phyloP scores from a whole-genome alignment of 2,797 vertebrate genomes.

The Philypnodon macrostomus region DNA sequence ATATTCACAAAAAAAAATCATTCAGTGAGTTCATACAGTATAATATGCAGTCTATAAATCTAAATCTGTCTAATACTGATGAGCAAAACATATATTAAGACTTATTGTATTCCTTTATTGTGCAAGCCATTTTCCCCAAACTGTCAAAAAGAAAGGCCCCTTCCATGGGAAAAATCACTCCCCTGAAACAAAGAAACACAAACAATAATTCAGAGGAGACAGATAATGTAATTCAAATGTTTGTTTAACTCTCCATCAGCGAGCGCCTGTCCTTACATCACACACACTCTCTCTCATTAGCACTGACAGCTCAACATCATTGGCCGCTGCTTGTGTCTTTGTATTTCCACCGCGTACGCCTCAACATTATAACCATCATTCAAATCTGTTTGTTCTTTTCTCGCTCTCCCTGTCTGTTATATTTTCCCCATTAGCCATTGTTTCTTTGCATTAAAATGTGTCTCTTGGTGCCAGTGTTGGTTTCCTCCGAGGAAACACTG shows the following conservation, averaged over 20 bases:
- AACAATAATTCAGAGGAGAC: conserved; percentile 47
- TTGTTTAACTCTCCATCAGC: conserved; percentile 63
- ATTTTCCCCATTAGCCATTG: conserved; percentile 63
- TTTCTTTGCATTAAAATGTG: conserved; percentile 64
- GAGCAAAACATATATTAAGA: conserved; percentile 11
- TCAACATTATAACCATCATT: conserved; percentile 46
- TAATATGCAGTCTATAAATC: not conserved
- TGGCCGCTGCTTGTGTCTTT: conserved; percentile 16
- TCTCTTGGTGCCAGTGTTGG: conserved; percentile 57
- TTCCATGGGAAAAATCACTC: conserved; percentile 41
- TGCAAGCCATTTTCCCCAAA: conserved; percentile 9
- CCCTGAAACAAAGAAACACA: conserved; percentile 35
- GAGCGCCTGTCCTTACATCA: conserved; percentile 64
- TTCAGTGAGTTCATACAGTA: too few species aligned
- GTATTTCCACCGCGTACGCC: conserved; percentile 34
- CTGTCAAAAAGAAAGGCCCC: conserved; percentile 16
- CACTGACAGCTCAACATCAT: conserved; percentile 62
- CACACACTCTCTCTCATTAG: conserved; percentile 63
- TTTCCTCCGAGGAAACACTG: conserved; percentile 50
- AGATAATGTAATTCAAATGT: conserved; percentile 66
- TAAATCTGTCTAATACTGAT: not conserved
- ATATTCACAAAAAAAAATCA: too few species aligned
- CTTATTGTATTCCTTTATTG: conserved; percentile 13
- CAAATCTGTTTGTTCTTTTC: conserved; percentile 53
- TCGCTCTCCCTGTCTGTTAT: conserved; percentile 32